Percentiles rank a stretch among this genome's conserved stretches.
phyloP scores from a whole-genome alignment of 2,888 invertebrate species.

The Strigamia crassipes region DNA sequence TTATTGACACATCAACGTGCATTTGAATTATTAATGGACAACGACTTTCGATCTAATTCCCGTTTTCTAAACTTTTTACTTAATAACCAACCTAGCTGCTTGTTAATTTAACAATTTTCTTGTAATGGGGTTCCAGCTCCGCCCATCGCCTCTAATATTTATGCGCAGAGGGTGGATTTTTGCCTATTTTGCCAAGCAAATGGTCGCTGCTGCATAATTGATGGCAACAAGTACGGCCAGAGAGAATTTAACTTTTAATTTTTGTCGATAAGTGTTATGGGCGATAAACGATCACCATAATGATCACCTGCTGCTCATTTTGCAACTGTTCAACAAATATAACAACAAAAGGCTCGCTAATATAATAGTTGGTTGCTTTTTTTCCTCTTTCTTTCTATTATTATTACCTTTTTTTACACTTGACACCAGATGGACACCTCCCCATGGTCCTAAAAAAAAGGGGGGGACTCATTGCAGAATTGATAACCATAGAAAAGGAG shows the following conservation, averaged over 20 bases:
- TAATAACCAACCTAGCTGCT: slow-evolving; percentile 22
- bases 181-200: slow-evolving; percentile 32
- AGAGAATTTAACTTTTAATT: slow-evolving; percentile 32
- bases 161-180: slow-evolving; percentile 20
- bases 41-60: slow-evolving; percentile 38
- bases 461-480: background rate
- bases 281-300: slow-evolving; percentile 40
- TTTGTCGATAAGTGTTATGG: slow-evolving; percentile 40
- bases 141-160: slow-evolving; percentile 31
- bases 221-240: background rate
- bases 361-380: slow-evolving; percentile 23
- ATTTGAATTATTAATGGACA: slow-evolving; percentile 23
- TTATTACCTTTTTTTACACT: slow-evolving; percentile 12
- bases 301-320: slow-evolving; percentile 24
- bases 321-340: slow-evolving; percentile 1
- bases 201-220: slow-evolving; percentile 14
- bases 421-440: slow-evolving; percentile 27
- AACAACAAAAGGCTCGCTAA: background rate
- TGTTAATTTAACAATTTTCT: slow-evolving; percentile 35
- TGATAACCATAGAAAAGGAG: slow-evolving; percentile 16
- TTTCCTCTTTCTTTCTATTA: background rate
- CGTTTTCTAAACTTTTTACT: slow-evolving; percentile 30
- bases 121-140: slow-evolving; percentile 12
- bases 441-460: background rate
- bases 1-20: slow-evolving; percentile 34